Evolutionary conservation across 2,797 vertebrate species (phyloP).

Genomic region (Picus viridis): DNA sequence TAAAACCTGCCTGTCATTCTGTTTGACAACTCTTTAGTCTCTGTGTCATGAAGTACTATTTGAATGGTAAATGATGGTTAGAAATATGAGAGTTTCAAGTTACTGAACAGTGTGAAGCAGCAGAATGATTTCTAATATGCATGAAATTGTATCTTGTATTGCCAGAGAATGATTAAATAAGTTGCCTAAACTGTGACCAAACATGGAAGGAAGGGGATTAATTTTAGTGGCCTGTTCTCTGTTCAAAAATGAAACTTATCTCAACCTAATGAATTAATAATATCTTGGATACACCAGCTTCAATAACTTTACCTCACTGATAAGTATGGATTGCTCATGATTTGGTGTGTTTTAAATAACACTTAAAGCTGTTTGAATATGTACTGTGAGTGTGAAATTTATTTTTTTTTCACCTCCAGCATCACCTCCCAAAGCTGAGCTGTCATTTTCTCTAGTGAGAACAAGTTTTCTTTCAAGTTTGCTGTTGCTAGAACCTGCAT

Average conservation of each 20-base stretch:
- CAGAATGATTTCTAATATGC: background rate
- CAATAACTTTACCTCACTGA: background rate
- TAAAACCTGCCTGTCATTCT: background rate
- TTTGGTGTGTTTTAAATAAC: background rate
- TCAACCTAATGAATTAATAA: background rate
- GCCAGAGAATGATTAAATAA: background rate
- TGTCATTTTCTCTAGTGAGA: background rate
- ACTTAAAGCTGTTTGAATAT: background rate
- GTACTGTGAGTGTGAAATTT: background rate
- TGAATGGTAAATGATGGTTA: background rate
- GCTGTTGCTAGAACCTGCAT: background rate
- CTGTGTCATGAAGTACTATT: background rate
- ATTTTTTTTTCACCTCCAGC: background rate
- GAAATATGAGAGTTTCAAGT: background rate
- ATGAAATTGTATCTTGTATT: background rate
- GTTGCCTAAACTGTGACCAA: background rate
- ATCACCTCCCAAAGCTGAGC: background rate
- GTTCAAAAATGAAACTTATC: background rate
- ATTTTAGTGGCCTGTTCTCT: background rate
- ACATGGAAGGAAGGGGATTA: background rate
- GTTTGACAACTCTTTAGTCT: constrained; percentile 33
- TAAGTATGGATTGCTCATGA: background rate
- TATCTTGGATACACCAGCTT: background rate
- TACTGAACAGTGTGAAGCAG: background rate
- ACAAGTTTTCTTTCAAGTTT: background rate